A percentile compares a stretch with the other conserved stretches of the same genome.
Evolutionary conservation across 2,113 vertebrate genomes (phyloP).

Genomic region (Limnothrissa miodon): DNA sequence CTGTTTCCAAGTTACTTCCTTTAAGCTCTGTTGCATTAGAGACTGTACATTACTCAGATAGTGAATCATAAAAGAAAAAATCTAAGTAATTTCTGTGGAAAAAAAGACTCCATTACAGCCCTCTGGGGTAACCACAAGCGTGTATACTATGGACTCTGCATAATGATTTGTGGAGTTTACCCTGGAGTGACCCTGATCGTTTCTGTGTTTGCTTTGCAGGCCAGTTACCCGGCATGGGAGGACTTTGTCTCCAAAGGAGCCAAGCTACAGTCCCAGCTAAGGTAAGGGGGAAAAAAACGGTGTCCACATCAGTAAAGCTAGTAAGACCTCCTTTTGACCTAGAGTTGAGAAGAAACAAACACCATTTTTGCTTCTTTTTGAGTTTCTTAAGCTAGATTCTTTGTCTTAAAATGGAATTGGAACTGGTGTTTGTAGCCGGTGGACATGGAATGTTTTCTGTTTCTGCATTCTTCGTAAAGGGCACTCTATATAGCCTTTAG

Average conservation of each 20-base stretch:
- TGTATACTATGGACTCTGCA: neutral
- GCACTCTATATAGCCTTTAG: neutral
- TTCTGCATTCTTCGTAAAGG: neutral
- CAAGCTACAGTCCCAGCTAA: conserved; percentile 80
- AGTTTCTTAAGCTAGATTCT: neutral
- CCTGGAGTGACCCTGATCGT: conserved; percentile 24
- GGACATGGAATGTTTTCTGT: neutral
- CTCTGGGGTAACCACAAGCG: neutral
- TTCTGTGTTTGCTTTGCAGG: conserved; percentile 56
- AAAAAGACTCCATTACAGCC: neutral
- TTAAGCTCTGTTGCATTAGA: neutral
- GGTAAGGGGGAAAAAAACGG: conserved; percentile 59
- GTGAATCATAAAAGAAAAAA: neutral
- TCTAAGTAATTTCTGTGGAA: neutral
- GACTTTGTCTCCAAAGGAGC: conserved; percentile 80
- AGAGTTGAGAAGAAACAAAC: neutral
- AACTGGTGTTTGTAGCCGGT: neutral
- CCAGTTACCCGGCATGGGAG: conserved; percentile 82
- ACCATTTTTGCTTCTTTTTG: neutral
- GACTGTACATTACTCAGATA: neutral
- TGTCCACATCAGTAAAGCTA: neutral
- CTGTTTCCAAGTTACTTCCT: neutral
- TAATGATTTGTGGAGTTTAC: conserved; percentile 36
- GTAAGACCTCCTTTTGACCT: neutral
- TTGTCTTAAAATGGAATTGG: neutral